Base-by-base conservation (phyloP, 2,797 vertebrate genomes). In the Galagoides demidoff region DNA sequence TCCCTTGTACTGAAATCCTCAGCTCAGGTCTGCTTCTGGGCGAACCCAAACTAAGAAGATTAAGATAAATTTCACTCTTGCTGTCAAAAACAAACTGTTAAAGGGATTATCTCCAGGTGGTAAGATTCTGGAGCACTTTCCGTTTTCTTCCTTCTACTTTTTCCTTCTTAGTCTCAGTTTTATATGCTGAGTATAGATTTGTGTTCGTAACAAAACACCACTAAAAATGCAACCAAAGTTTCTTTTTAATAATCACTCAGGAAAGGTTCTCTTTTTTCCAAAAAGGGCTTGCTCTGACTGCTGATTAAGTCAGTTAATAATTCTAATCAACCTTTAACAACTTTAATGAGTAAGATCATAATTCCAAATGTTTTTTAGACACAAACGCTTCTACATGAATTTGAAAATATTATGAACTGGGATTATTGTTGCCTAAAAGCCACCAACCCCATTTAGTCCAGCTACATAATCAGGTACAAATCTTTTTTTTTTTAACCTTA, bases 271-370 rank as follows among this genome's bases (percentile, higher is more conserved):
- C 29, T n/a, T 22, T 87, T 77, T 70, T 27, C 49, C 45, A 85
- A 94, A 92, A 79, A 86, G 59, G 34, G 10, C 37, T 92, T 87
- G 27, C 25, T 93, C 66, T 61, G 57, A 76, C 76, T 81, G 27
- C 25, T 90, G 59, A 92, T 94, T 85, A 45, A 73, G 92, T 91
- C 45, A 89, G 52, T 64, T 52, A 83, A 68, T 43, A 96, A 90
- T 95, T 93, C 73, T 79, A 97, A 94, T 96, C 66, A 96, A 95
- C 39, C 85, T 94, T 95, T 89, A 95, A 79, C 59, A 79, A 49
- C 96, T 59, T 94, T 87, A 86, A 87, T 85, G n/a, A 92, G 12
- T 79, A 91, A 84, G 27, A 74, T 68, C 59, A n/a, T 49, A 85
- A 87, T 86, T 89, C 78, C 9, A 74, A 73, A 82, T 76, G 59